A percentile compares a stretch with the other conserved stretches of the same genome.
phyloP scores from a whole-genome alignment of 2,888 invertebrate genomes.

The Oscheius sp. region DNA sequence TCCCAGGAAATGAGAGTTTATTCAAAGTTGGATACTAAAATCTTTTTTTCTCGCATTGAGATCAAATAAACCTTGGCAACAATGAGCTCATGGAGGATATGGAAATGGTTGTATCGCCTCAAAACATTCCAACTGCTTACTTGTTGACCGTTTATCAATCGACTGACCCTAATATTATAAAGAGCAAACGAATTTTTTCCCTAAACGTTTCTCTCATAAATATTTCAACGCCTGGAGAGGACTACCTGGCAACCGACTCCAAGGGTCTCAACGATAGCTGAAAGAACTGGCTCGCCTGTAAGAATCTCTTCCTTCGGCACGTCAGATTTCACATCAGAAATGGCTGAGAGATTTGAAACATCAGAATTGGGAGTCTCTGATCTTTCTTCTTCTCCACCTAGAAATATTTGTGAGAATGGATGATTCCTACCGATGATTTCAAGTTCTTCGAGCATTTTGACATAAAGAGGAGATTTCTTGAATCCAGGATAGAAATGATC shows the following conservation, averaged over 20 bases:
- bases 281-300: conserved; percentile 39
- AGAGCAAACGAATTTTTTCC: conserved; percentile 68
- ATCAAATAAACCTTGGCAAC: conserved; percentile 74
- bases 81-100: conserved; percentile 84
- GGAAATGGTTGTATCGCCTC: conserved; percentile 90
- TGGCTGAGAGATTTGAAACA: conserved; percentile 10
- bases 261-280: conserved; percentile 59
- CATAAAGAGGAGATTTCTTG: conserved; percentile 78
- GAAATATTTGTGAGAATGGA: background rate
- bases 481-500: conserved; percentile 78
- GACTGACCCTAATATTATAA: conserved; percentile 64
- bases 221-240: too few species aligned
- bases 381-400: conserved; percentile 19
- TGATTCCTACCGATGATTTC: conserved; percentile 73
- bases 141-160: conserved; percentile 42
- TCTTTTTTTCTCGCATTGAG: background rate
- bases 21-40: conserved; percentile 82
- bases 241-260: conserved; percentile 67
- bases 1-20: conserved; percentile 85
- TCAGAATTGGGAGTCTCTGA: conserved; percentile 30
- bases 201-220: conserved; percentile 42
- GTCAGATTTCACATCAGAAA: conserved; percentile 7
- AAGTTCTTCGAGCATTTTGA: conserved; percentile 80
- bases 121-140: conserved; percentile 83
- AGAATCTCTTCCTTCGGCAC: conserved; percentile 5